phyloP scores from a whole-genome alignment of 2,888 invertebrate genomes.

The Caenorhabditis sp. region DNA sequence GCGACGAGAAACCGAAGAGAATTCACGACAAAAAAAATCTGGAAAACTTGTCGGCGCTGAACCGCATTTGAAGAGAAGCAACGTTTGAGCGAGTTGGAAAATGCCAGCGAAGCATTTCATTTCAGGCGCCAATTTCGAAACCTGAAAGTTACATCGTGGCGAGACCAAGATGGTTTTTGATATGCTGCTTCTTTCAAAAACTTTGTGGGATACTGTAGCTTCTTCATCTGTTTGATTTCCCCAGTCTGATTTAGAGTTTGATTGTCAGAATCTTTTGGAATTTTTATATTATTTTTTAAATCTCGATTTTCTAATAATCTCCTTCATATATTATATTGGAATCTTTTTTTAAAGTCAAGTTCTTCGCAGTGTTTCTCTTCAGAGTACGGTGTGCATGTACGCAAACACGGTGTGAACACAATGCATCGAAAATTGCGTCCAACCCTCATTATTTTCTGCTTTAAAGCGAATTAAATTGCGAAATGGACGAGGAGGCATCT shows the following conservation, averaged over 20 bases:
- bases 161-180: slow-evolving; percentile 2
- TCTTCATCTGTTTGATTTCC: too few relatives aligned
- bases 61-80: too few relatives aligned
- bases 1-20: not conserved
- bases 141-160: slow-evolving; percentile 3
- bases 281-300: too few relatives aligned
- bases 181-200: slow-evolving; percentile 30
- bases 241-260: too few relatives aligned
- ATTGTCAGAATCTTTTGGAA: too few relatives aligned
- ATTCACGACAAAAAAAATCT: not conserved
- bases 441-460: too few relatives aligned
- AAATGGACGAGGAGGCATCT: slow-evolving; percentile 57
- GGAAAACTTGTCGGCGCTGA: not conserved
- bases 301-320: not conserved
- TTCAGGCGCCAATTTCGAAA: too few relatives aligned
- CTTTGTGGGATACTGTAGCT: slow-evolving; percentile 34
- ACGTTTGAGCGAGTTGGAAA: too few relatives aligned
- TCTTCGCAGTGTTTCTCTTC: not conserved
- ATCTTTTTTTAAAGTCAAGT: not conserved
- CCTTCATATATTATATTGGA: too few relatives aligned
- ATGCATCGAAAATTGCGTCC: slow-evolving; percentile 31
- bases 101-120: too few relatives aligned
- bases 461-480: too few relatives aligned
- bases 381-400: slow-evolving; percentile 25
- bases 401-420: slow-evolving; percentile 18